phyloP scores from a whole-genome alignment of 2,113 vertebrate species.

The Ancistrus triradiatus region DNA sequence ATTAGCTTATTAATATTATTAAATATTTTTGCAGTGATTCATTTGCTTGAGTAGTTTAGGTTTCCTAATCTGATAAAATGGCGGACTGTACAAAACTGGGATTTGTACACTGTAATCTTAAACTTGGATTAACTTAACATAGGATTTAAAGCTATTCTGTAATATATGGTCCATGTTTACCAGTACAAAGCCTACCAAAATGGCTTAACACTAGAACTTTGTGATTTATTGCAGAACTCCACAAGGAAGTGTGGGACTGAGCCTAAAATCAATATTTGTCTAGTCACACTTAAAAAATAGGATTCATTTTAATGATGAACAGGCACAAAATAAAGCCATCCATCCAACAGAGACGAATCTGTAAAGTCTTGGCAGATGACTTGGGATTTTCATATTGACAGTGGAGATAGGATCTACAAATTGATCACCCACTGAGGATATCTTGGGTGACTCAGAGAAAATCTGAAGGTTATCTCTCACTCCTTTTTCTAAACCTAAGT shows the following conservation, averaged over 20 bases:
- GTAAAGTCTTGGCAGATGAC: neutral
- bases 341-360: neutral
- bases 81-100: too few species aligned
- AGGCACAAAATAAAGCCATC: neutral
- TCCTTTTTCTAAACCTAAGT: neutral
- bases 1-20: too few species aligned
- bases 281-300: neutral
- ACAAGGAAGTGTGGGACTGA: neutral
- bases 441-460: constrained; percentile 13
- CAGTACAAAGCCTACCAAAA: too few species aligned
- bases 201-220: too few species aligned
- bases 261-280: neutral
- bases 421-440: constrained; percentile 8
- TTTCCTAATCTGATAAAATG: too few species aligned
- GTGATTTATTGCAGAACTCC: too few species aligned
- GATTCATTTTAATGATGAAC: constrained; percentile 13
- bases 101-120: too few species aligned
- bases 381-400: constrained; percentile 12
- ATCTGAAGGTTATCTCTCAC: neutral
- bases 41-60: too few species aligned
- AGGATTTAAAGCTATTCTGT: too few species aligned
- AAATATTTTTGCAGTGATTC: too few species aligned
- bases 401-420: neutral
- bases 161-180: too few species aligned
- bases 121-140: too few species aligned